phyloP scores from a whole-genome alignment of 2,113 vertebrate species.

The Stegostoma tigrinum region DNA sequence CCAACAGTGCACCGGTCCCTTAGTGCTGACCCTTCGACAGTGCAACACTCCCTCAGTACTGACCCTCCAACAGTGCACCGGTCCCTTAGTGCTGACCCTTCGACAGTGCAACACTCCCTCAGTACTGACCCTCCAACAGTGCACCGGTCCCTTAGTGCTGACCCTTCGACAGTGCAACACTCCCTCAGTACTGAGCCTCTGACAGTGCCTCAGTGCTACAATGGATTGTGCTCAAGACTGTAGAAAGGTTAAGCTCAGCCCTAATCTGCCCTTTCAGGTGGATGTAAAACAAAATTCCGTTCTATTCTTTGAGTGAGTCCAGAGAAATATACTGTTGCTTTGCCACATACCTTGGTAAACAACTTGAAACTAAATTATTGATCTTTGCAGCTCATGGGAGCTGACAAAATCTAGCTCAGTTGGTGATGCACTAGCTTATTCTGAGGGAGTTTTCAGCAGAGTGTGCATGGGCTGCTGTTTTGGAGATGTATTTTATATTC shows the following conservation, averaged over 20 bases:
- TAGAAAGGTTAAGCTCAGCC: neutral
- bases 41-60: too few relatives aligned
- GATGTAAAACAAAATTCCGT: neutral
- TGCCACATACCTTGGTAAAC: neutral
- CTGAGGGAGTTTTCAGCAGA: neutral
- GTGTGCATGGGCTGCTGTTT: neutral
- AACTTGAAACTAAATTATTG: neutral
- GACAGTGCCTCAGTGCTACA: too few relatives aligned
- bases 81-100: too few relatives aligned
- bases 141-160: neutral
- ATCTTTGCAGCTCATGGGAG: neutral
- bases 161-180: neutral
- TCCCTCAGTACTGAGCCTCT: neutral
- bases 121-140: too few relatives aligned
- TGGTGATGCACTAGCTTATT: neutral
- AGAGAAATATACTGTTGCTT: neutral
- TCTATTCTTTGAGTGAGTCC: neutral
- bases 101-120: too few relatives aligned
- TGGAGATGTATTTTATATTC: neutral
- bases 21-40: too few relatives aligned
- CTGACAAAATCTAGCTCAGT: neutral
- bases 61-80: too few relatives aligned
- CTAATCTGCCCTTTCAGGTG: neutral
- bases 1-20: too few relatives aligned
- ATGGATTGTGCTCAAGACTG: neutral